phyloP scores from a whole-genome alignment of 2,113 vertebrate genomes.

The Larimichthys crocea region DNA sequence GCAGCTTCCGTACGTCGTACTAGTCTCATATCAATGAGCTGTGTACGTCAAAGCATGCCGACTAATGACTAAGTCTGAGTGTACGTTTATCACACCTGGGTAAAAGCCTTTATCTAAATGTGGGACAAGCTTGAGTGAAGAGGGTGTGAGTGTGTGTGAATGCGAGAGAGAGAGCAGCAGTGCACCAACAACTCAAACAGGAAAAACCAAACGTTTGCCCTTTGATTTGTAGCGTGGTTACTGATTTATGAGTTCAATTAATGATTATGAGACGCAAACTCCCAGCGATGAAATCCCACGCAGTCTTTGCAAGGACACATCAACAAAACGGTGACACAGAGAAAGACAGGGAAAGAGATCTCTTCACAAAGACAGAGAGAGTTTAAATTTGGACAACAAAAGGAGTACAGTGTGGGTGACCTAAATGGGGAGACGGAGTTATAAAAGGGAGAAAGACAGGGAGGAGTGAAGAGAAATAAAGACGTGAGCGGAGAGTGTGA shows the following conservation, averaged over 20 bases:
- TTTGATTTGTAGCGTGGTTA: constrained; percentile 70
- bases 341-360: background rate
- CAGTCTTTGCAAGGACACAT: constrained; percentile 20
- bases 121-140: constrained; percentile 16
- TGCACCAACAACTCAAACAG: constrained; percentile 39
- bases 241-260: constrained; percentile 64
- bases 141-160: background rate
- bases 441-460: background rate
- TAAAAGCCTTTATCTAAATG: background rate
- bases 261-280: constrained; percentile 58
- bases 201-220: constrained; percentile 56
- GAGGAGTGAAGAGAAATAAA: background rate
- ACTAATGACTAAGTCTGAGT: constrained; percentile 32
- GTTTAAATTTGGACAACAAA: constrained; percentile 40
- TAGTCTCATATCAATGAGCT: background rate
- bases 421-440: background rate
- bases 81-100: constrained; percentile 35
- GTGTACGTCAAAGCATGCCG: background rate
- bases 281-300: constrained; percentile 27
- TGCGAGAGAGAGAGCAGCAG: constrained; percentile 16
- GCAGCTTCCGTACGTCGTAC: background rate
- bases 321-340: background rate
- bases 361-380: background rate
- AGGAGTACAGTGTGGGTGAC: constrained; percentile 37
- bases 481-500: background rate